Evolutionary conservation across 2,888 invertebrate genomes (phyloP).

Genomic region (Lissocephala sabroskyi): DNA sequence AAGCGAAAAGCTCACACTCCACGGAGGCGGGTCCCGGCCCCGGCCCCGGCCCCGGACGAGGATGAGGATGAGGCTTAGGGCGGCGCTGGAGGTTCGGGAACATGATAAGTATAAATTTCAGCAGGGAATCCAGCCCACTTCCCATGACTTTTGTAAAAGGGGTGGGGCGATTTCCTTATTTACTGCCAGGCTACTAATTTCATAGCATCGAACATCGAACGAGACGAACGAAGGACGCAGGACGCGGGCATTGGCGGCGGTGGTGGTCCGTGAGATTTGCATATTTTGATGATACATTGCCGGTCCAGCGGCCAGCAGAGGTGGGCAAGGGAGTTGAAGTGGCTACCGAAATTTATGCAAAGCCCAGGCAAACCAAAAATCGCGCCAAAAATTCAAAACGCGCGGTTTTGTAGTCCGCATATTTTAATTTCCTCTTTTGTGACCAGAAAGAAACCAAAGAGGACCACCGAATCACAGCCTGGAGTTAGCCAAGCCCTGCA

Average conservation of each 20-base stretch:
- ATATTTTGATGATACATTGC: constrained; percentile 61
- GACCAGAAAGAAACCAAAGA: too few species aligned
- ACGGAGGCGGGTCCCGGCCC: too few species aligned
- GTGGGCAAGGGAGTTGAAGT: constrained; percentile 14
- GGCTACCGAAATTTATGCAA: constrained; percentile 62
- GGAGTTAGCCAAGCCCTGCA: too few species aligned
- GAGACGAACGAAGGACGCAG: neutral
- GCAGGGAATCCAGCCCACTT: constrained; percentile 23
- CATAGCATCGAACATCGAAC: constrained; percentile 9
- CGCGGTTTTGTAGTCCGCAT: constrained; percentile 59
- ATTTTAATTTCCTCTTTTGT: constrained; percentile 68
- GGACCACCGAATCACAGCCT: too few species aligned
- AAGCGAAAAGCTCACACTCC: constrained; percentile 33
- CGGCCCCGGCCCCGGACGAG: constrained; percentile 6
- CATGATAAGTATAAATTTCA: constrained; percentile 43
- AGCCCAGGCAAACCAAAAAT: constrained; percentile 50
- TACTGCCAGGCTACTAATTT: constrained; percentile 44
- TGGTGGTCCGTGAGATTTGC: constrained; percentile 35
- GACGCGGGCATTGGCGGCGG: neutral
- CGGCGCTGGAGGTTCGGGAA: constrained; percentile 1
- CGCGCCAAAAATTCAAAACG: constrained; percentile 62
- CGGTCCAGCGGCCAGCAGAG: neutral
- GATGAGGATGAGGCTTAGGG: neutral
- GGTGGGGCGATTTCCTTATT: constrained; percentile 31
- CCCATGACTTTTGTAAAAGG: constrained; percentile 34